Base-by-base conservation (phyloP, 2,888 invertebrate genomes). In the Tuta absoluta region DNA sequence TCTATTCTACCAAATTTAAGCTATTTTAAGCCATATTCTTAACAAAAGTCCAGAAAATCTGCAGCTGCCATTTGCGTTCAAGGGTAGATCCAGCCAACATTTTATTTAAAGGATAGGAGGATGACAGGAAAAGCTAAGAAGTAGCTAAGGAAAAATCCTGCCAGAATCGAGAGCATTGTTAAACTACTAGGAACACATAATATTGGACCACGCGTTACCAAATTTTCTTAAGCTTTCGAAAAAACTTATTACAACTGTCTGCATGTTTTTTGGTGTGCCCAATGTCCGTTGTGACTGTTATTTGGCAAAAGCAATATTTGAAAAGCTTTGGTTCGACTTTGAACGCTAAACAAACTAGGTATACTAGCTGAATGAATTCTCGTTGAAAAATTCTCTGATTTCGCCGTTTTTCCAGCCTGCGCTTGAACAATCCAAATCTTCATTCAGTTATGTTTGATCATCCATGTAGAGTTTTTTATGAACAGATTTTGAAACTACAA, bases 151-250 rank as follows among this genome's bases (percentile, higher is more conserved):
- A 33, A 33, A 33, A 2, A 2, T 28, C 2, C 33, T 1, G 4
- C 33, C 10, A 33, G 33, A 33, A 33, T 33, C 33, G 33, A 10
- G 4, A 33, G 33, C 33, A 8, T 33, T 56, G 24, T 24, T 56
- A 56, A 17, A 56, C 24, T 33, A 56, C 56, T 56, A 33, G 56
- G 56, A 56, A 56, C 56, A 56, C 56, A 56, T 24, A 56, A 56
- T 24, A 56, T 56, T 56, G 56, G 56, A 56, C 56, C 56, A 11
- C 33, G n/a, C 24, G n/a, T 17, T 33, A 56, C 17, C 28, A 8
- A 33, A 33, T 53, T 2, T 23, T 23, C 19, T 53, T 53, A 14
- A 53, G 51, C 51, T 53, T 19, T 19, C n/a, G 48, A 1, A n/a
- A 17, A 5, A 48, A 48, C 48, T 12, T 48, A 48, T 14, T 48